These are phyloP conservation scores for Leptoclinus maculatus DNA, from an alignment of 2,797 vertebrate species.

Conservation along the genomic window DNA sequence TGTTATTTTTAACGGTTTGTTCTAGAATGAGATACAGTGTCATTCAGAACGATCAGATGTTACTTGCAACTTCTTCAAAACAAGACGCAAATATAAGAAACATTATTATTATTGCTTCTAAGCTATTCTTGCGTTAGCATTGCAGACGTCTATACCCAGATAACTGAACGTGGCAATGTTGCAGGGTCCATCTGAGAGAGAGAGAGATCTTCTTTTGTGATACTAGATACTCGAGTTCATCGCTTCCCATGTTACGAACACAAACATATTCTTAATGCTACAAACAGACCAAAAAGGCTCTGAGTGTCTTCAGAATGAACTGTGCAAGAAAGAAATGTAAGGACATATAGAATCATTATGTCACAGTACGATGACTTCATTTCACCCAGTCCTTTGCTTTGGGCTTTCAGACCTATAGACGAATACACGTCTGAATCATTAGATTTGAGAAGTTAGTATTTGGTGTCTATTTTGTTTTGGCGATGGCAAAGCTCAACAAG, in stretches of 20 bases:
- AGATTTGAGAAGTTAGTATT: neutral
- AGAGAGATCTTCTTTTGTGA: neutral
- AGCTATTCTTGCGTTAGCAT: neutral
- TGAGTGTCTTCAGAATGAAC: neutral
- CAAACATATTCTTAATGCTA: too few relatives aligned
- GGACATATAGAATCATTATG: neutral
- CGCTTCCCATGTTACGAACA: neutral
- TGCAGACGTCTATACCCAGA: neutral
- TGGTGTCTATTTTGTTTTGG: neutral
- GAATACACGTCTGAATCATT: neutral
- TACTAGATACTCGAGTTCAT: neutral
- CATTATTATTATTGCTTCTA: neutral
- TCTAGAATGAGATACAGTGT: fast-evolving
- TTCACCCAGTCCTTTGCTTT: neutral
- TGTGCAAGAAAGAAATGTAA: neutral
- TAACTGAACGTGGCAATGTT: neutral
- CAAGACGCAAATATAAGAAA: neutral
- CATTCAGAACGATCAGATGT: neutral
- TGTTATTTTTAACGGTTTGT: neutral
- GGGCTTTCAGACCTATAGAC: neutral
- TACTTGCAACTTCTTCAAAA: neutral
- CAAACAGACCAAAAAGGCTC: too few relatives aligned
- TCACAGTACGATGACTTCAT: neutral
- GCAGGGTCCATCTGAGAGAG: neutral
- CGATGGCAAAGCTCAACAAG: neutral